phyloP scores from a whole-genome alignment of 2,888 invertebrate species.

The Leptinotarsa peninsularis region DNA sequence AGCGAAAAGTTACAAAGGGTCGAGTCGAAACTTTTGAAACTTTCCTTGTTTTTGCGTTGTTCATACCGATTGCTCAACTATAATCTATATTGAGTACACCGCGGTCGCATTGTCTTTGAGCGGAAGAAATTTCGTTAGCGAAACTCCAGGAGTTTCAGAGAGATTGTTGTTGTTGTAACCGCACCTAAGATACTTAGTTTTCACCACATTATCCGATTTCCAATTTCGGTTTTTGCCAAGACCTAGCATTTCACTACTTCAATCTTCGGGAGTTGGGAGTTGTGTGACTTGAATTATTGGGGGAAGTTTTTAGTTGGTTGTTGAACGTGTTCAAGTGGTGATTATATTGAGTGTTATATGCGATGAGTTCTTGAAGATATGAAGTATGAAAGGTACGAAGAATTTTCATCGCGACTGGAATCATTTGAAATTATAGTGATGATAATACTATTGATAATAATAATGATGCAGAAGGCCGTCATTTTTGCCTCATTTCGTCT shows the following conservation, averaged over 20 bases:
- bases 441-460: too few species aligned
- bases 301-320: neutral
- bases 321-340: neutral
- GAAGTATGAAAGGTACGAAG: too few species aligned
- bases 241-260: neutral
- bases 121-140: constrained; percentile 43
- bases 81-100: constrained; percentile 46
- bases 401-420: too few species aligned
- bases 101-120: constrained; percentile 42
- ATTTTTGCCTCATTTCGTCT: too few species aligned
- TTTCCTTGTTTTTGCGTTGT: constrained; percentile 43
- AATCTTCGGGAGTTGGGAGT: neutral
- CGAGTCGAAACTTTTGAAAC: constrained; percentile 39
- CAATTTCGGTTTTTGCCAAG: neutral
- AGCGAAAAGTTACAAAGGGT: constrained; percentile 41
- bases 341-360: neutral
- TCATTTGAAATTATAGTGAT: too few species aligned
- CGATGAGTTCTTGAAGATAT: neutral
- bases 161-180: constrained; percentile 37
- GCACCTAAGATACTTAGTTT: constrained; percentile 16
- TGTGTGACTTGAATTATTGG: neutral
- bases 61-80: constrained; percentile 43
- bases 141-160: constrained; percentile 33
- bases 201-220: neutral
- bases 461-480: too few species aligned